Percentiles rank a stretch among this genome's conserved stretches.
Evolutionary conservation across 2,113 vertebrate genomes (phyloP).

Genomic region (Psilopsiagon aymara): DNA sequence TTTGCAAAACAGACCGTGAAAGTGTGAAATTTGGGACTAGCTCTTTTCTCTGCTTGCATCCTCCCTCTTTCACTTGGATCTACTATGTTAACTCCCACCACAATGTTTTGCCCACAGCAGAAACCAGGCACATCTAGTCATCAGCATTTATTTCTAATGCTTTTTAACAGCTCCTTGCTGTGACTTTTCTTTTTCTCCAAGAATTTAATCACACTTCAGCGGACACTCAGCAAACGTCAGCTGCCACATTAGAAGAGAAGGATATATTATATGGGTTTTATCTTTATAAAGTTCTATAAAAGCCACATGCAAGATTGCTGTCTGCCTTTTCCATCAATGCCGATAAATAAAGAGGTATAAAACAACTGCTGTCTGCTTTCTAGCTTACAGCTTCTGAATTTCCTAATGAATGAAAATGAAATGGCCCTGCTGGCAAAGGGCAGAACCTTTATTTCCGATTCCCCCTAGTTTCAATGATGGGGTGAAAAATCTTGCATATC

Average conservation of each 20-base stretch:
- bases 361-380: not conserved
- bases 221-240: not conserved
- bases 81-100: not conserved
- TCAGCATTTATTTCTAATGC: not conserved
- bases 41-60: not conserved
- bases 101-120: not conserved
- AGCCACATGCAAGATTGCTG: not conserved
- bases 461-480: not conserved
- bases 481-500: not conserved
- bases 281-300: slow-evolving; percentile 26
- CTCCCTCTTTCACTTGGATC: not conserved
- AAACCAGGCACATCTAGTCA: not conserved
- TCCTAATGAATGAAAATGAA: not conserved
- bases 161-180: not conserved
- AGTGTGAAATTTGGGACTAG: not conserved
- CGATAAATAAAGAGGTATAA: not conserved
- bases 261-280: not conserved
- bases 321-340: not conserved
- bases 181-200: not conserved
- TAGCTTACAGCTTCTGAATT: not conserved
- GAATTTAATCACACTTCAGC: slow-evolving; percentile 17
- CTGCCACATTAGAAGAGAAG: not conserved
- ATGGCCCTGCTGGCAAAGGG: not conserved
- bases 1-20: not conserved
- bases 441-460: not conserved